Evolutionary conservation across 2,113 vertebrate species (phyloP), one percentile per base, ranked within the genome.

Genomic region (Eonycteris spelaea): DNA sequence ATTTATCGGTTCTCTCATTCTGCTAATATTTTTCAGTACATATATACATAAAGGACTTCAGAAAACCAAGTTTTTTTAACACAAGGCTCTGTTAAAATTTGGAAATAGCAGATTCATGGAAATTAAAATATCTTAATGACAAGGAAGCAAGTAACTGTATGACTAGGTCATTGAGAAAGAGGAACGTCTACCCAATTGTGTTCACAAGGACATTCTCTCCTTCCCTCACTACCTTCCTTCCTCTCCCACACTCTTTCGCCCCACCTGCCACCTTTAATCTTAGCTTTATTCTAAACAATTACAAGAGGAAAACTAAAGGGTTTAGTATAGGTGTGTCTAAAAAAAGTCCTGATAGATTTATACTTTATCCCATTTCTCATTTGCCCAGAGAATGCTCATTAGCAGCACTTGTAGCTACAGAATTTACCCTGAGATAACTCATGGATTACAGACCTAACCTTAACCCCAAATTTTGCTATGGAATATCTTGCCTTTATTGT

Each of bases 11-110:
- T 84, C 35, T 84, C 30, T 92, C 19, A 84, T 53, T 65, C 61
- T 80, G 35, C 7, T 65, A 65, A 57, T 83, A 55, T 30, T 75
- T 94, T 74, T 57, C 24, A 57, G 14, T 74, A 79, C 13, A 28
- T 75, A 67, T 11, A 45, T 30, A 57, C 2, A 2, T 21, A 67
- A 88, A 67, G 51, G 40, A 90, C 9, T 43, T 86, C 53, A 70
- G 51, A 82, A 96, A 95, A 68, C 22, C 15, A 78, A 12, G 24
- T 30, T 86, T 75, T 75, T 75, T 77, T 48, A 48, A 67, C 16
- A 53, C 3, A n/a, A 84, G 55, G 10, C 7, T 91, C 28, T 85
- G 83, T 90, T 85, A 85, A 88, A 67, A 90, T 89, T 89, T 90
- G 35, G 26, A 94, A 70, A 28, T 26, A 57, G 22, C 1, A 53